These are phyloP conservation scores for Circaetus gallicus DNA, from an alignment of 2,113 vertebrate genomes.

Conservation along the genomic window DNA sequence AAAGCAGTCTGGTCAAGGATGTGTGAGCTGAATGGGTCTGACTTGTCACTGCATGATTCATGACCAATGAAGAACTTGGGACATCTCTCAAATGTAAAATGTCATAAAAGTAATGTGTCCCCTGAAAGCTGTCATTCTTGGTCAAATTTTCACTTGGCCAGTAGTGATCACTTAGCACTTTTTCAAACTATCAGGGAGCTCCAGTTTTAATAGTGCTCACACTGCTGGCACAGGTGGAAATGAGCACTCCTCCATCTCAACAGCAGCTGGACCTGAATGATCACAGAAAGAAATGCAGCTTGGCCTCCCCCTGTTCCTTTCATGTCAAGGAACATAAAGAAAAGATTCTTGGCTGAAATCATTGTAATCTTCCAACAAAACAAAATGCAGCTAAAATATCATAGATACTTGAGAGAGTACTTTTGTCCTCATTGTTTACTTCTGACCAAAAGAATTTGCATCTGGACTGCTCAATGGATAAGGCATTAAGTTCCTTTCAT, in stretches of 20 bases:
- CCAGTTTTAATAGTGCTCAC: neutral
- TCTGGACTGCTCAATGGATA: neutral
- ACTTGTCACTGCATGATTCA: neutral
- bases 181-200: neutral
- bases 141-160: neutral
- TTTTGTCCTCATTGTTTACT: neutral
- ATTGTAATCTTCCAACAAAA: neutral
- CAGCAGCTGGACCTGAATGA: neutral
- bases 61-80: neutral
- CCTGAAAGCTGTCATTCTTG: neutral
- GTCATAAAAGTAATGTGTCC: neutral
- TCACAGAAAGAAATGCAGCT: neutral
- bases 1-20: neutral
- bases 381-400: neutral
- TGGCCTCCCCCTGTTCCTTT: neutral
- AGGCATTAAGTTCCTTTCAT: neutral
- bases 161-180: neutral
- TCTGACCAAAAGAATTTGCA: neutral
- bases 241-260: neutral
- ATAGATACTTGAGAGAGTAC: neutral
- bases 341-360: neutral
- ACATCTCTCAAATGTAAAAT: neutral
- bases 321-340: neutral
- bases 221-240: neutral
- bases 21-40: neutral